Evolutionary conservation across 1,140 invertebrate genomes (phyloP).

Genomic region (Ceratina calcarata): DNA sequence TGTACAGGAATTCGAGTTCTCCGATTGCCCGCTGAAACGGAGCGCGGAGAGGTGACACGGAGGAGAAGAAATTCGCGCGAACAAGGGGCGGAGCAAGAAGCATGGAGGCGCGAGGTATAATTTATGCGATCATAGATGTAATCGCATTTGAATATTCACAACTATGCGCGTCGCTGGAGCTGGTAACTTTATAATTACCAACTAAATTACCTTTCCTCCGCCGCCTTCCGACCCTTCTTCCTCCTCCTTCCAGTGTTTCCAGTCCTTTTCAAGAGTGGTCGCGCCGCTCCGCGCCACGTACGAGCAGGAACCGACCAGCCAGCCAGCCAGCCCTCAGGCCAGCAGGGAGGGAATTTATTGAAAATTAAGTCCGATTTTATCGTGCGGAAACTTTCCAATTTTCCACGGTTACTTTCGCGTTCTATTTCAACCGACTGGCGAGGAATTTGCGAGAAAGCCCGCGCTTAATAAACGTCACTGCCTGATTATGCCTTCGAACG

Average conservation of each 20-base stretch:
- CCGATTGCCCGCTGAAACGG: constrained; percentile 15
- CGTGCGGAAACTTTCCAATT: constrained; percentile 75
- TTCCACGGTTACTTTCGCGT: constrained; percentile 70
- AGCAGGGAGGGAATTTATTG: constrained; percentile 69
- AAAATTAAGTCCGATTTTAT: constrained; percentile 77
- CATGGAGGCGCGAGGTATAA: constrained; percentile 53
- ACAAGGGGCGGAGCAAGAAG: constrained; percentile 37
- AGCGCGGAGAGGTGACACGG: no score
- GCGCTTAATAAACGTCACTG: constrained; percentile 58
- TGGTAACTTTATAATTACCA: constrained; percentile 74
- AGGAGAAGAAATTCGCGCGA: constrained; percentile 26
- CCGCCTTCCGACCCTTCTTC: constrained; percentile 23
- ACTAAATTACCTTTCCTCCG: constrained; percentile 70
- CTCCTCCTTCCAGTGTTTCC: constrained; percentile 8
- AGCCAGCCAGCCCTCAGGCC: background rate
- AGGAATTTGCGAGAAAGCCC: constrained; percentile 54
- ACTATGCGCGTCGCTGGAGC: constrained; percentile 66
- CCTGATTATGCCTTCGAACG: constrained; percentile 24
- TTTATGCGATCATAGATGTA: constrained; percentile 75
- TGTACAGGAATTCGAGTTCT: constrained; percentile 37
- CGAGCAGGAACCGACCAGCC: background rate
- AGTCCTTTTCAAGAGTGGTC: constrained; percentile 2
- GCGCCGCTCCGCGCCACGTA: constrained; percentile 30
- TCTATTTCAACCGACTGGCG: constrained; percentile 61
- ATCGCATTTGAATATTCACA: constrained; percentile 74